A percentile compares a stretch with the other conserved stretches of the same genome.
Evolutionary conservation across 2,797 vertebrate genomes (phyloP).

Genomic region (Limnodromus scolopaceus): DNA sequence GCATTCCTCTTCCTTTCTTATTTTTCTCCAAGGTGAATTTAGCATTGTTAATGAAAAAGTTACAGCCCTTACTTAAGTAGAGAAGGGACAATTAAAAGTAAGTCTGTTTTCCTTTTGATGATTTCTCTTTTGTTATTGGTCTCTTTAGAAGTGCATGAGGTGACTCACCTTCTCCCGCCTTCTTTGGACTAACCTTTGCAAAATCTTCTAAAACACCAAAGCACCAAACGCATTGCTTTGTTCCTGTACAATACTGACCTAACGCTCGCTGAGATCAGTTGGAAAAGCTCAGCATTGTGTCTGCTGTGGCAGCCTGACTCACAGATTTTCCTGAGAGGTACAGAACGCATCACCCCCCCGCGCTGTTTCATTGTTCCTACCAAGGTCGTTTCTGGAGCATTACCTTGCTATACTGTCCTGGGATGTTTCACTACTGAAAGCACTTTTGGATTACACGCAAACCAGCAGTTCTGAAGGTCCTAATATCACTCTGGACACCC

Average conservation of each 20-base stretch:
- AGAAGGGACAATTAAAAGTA: not conserved
- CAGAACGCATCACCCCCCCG: not conserved
- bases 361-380: not conserved
- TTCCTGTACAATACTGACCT: not conserved
- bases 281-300: not conserved
- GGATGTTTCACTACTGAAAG: not conserved
- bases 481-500: not conserved
- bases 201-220: not conserved
- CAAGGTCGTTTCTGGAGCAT: not conserved
- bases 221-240: not conserved
- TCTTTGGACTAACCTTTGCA: not conserved
- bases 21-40: not conserved
- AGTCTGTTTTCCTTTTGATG: not conserved
- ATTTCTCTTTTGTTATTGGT: not conserved
- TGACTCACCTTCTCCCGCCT: not conserved
- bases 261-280: not conserved
- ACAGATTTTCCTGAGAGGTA: not conserved
- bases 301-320: not conserved
- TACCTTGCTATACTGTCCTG: not conserved
- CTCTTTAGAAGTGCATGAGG: not conserved
- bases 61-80: not conserved
- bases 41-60: not conserved
- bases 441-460: not conserved
- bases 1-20: not conserved
- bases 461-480: not conserved